A percentile compares a stretch with the other conserved stretches of the same genome.
Conservation (phyloP, 2,113 vertebrate genomes). For the Clarias batrachus region DNA sequence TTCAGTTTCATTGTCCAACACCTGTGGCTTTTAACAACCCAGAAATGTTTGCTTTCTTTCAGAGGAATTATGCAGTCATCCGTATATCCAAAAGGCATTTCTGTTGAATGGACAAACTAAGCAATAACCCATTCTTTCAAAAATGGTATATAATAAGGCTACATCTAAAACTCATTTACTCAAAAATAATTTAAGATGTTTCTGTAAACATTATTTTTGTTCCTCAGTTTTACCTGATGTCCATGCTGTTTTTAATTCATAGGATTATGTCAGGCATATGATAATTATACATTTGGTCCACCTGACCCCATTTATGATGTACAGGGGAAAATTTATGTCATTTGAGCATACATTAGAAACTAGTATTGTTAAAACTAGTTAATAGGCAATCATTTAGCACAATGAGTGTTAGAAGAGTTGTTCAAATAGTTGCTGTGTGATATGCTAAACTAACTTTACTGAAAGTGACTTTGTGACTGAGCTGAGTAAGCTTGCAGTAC, state of each 20-base stretch:
- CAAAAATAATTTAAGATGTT: neutral
- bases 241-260: neutral
- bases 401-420: neutral
- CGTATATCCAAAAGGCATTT: neutral
- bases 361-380: neutral
- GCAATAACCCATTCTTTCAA: neutral
- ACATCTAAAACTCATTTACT: neutral
- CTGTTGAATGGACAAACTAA: neutral
- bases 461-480: conserved; percentile 43
- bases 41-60: neutral
- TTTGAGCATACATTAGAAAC: neutral
- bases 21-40: neutral
- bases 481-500: conserved; percentile 31
- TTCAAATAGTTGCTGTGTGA: neutral
- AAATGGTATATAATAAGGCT: too few relatives aligned
- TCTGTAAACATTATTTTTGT: neutral
- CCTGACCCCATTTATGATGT: neutral
- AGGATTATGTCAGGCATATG: neutral
- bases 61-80: neutral
- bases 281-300: neutral
- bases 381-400: neutral
- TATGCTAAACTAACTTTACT: neutral
- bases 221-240: neutral
- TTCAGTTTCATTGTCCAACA: too few relatives aligned
- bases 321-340: neutral